phyloP scores from a whole-genome alignment of 2,888 invertebrate genomes.

The Cataglyphis livida region DNA sequence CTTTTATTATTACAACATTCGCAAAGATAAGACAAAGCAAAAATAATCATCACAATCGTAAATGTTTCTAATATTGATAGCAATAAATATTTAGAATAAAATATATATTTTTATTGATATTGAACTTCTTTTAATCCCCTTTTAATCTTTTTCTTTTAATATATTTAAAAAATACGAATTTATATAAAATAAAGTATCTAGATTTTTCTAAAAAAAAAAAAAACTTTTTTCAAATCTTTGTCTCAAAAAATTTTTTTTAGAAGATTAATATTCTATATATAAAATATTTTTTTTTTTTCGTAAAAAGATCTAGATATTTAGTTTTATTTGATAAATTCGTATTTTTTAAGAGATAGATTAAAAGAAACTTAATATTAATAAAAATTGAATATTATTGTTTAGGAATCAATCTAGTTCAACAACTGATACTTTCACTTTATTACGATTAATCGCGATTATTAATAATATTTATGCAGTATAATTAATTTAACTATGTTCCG shows the following conservation, averaged over 20 bases:
- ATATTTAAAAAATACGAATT: not conserved
- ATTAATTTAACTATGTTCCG: constrained; percentile 5
- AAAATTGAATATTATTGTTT: not conserved
- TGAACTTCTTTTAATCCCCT: not conserved
- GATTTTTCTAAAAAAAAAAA: not conserved
- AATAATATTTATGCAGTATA: not conserved
- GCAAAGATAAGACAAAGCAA: constrained; percentile 14
- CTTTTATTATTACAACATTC: not conserved
- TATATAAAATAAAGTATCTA: not conserved
- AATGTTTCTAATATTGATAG: not conserved
- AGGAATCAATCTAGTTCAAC: not conserved
- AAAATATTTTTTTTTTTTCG: not conserved
- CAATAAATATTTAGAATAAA: not conserved
- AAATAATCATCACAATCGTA: not conserved
- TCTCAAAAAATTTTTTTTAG: not conserved
- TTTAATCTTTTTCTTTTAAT: too few relatives aligned
- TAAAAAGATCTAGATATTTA: not conserved
- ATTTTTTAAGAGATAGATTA: not conserved
- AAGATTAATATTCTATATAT: not conserved
- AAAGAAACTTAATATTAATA: not conserved
- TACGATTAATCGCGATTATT: constrained; percentile 13
- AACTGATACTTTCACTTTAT: not conserved
- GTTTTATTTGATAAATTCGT: not conserved
- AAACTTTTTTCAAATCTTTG: too few relatives aligned
- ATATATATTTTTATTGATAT: not conserved